Evolutionary conservation across 2,888 invertebrate species (phyloP), one percentile per base, ranked within the genome.

Genomic region (Euphydryas editha): DNA sequence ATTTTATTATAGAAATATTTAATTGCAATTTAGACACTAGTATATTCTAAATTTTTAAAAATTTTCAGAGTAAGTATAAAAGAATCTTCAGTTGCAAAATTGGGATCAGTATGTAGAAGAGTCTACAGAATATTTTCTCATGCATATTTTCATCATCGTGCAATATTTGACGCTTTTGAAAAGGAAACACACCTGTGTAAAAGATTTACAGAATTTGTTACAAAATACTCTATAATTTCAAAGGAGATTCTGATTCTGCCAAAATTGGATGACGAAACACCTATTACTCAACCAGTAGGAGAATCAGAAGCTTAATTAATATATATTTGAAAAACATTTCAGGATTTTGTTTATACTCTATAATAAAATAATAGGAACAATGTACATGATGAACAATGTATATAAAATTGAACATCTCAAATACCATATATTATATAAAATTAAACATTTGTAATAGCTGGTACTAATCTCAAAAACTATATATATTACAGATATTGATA

Each of bases 71-170:
- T 99, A 63, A 99, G 98, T 92, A 99, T 99, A 88, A 99, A 99
- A 89, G 99, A 99, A 86, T 98, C 99, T 15, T 99, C 99, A 39
- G 98, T 99, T 73, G 97, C 98, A 59, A 99, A 99, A 92, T 93
- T 99, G 79, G 99, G 99, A 59, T 99, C 99, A 51, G 99, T 99
- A 11, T 99, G 99, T 90, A 95, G 99, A 78, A 95, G 99, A 79
- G 99, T 99, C 1, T 99, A 99, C 88, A 95, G 99, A 93, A 99
- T 99, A 86, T 99, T 99, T 90, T 99, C 99, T 58, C 99, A 99
- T 93, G 99, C 99, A 39, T 99, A 98, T 90, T 99, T 98, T 88
- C 99, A 99, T 91, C 99, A 99, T 90, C 95, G 98, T 78, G 94
- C 96, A 76, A 96, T 99, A 86, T 99, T 99, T 93, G 99, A 99